Evolutionary conservation across 2,888 invertebrate genomes (phyloP).

Genomic region (Magallana nippona): DNA sequence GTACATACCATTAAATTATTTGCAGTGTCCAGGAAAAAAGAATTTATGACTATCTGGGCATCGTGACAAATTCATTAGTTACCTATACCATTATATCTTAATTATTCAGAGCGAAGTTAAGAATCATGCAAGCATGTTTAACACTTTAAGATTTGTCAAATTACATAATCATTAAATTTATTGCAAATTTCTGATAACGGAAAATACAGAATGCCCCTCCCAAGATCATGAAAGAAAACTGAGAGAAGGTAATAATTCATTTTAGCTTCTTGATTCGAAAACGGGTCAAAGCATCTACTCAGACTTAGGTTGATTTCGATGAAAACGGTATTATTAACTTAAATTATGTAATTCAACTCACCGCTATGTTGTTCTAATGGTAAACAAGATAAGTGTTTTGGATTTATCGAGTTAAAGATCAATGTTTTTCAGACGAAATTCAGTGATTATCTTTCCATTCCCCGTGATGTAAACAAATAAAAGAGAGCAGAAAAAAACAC

Average conservation of each 20-base stretch:
- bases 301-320: not conserved
- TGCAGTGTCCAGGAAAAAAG: too few species aligned
- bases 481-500: not conserved
- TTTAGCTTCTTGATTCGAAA: not conserved
- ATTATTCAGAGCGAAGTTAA: too few species aligned
- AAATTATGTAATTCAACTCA: not conserved
- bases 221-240: too few species aligned
- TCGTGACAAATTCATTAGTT: too few species aligned
- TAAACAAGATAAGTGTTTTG: slow-evolving; percentile 27
- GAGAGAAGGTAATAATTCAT: not conserved
- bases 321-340: not conserved
- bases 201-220: too few species aligned
- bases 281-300: not conserved
- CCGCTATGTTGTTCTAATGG: not conserved
- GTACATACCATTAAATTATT: too few species aligned
- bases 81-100: too few species aligned
- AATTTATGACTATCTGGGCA: too few species aligned
- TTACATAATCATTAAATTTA: too few species aligned
- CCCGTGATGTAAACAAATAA: slow-evolving; percentile 29
- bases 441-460: slow-evolving; percentile 4
- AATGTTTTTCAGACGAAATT: not conserved
- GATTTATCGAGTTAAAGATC: slow-evolving; percentile 12
- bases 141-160: too few species aligned
- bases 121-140: too few species aligned
- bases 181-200: too few species aligned